Conservation (phyloP, 2,797 vertebrate genomes). For the Typhlichthys subterraneus region DNA sequence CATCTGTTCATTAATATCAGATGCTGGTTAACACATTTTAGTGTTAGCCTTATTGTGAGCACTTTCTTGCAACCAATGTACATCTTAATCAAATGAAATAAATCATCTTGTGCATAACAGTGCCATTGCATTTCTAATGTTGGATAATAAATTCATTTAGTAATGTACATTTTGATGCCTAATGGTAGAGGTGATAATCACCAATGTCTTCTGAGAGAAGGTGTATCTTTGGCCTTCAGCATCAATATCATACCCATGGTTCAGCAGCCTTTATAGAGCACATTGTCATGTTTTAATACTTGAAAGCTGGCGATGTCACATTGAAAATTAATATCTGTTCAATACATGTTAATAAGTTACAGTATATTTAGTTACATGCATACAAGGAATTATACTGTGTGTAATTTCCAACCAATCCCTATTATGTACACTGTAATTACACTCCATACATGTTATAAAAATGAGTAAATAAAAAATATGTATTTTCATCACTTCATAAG, state of each 20-base stretch:
- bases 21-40: constrained; percentile 22
- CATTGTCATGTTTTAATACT: constrained; percentile 54
- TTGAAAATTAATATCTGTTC: constrained; percentile 57
- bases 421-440: constrained; percentile 70
- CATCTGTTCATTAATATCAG: constrained; percentile 9
- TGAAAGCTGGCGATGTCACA: constrained; percentile 59
- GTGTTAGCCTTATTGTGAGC: constrained; percentile 8
- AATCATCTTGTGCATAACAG: constrained; percentile 33
- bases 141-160: constrained; percentile 69
- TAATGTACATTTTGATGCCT: constrained; percentile 69
- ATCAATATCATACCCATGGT: constrained; percentile 54
- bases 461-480: constrained; percentile 80
- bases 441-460: constrained; percentile 72
- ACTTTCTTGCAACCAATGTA: constrained; percentile 12
- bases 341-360: constrained; percentile 5
- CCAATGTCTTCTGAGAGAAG: constrained; percentile 52
- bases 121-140: constrained; percentile 61
- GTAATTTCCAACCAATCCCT: constrained; percentile 64
- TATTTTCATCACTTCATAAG: constrained; percentile 78
- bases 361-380: constrained; percentile 67
- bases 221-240: constrained; percentile 76
- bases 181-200: constrained; percentile 60
- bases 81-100: constrained; percentile 48
- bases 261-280: constrained; percentile 57
- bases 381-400: constrained; percentile 66